Evolutionary conservation across 1,140 invertebrate species (phyloP), one percentile per base, ranked within the genome.

Genomic region (Babylonia areolata): DNA sequence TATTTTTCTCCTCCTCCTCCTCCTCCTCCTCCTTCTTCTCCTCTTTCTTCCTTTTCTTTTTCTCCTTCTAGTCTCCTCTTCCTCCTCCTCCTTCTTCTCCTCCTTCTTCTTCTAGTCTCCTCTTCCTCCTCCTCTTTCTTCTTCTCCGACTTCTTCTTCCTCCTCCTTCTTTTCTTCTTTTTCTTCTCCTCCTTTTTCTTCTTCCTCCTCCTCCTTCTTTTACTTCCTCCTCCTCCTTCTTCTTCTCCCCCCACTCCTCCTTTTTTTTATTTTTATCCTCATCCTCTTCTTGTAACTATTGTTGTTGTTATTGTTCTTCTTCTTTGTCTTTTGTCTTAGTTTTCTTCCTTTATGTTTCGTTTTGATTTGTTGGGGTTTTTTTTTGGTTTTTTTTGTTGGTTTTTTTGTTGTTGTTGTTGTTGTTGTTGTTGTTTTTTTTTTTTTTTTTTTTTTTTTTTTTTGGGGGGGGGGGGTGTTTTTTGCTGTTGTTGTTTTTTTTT

Each of bases 171-270:
- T 31, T 73, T 31, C 35, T 31, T 73, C 71, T 73, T 31, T 73
- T 31, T 73, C 71, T 73, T 31, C 35, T 31, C 35, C 71, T 73
- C 71, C 23, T 23, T 35, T 23, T 73, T 35, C 37, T 35, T 54
- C 42, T 54, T 23, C 37, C 80, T 81, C 80, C 54, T 31, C 54
- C 80, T 51, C 46, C 54, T 42, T 81, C 80, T 81, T 42, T 81
- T 42, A 15, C 80, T 81, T 42, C 54, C 80, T 81, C 40, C 54
- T 20, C 23, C 58, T 64, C 58, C 35, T 33, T 58, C 40, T 58
- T 58, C 42, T 33, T 46, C n/a, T 46, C 33, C 80, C 20, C 80
- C 20, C 80, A 15, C 80, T 54, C 80, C 33, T 46, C 33, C 80
- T 81, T 23, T 81, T 46, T 81, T 31, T 54, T n/a, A 20, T 42